Evolutionary conservation across 2,888 invertebrate species (phyloP), one percentile per base, ranked within the genome.

Genomic region (Netelia fuscicornis): DNA sequence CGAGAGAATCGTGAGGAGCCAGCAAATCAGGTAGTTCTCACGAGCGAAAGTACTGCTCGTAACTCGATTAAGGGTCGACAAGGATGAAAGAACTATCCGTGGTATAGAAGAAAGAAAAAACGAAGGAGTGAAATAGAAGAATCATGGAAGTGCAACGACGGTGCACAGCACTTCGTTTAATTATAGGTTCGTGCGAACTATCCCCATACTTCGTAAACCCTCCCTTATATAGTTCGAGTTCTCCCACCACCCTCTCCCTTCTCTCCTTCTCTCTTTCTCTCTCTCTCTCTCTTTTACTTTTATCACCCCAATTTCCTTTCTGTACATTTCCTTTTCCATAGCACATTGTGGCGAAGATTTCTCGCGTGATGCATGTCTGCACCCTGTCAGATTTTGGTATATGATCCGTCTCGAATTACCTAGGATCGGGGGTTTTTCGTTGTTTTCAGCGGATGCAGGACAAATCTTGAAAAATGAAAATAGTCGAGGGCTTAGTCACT

Each of bases 141-240:
- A 5, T 30, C 30, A 30, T 86, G 86, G 88, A 80, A 67, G 77
- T 86, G 88, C 86, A 85, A 90, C 89, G 86, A 64, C 87, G 88
- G 90, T 71, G 68, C 64, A 42, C 68, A 71, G 76, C 79, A 76
- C 82, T 85, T 67, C 70, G 79, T 91, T 92, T 91, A 91, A 92
- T 92, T 92, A 92, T 92, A 88, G 89, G 89, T 88, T 75, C 84
- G 86, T 77, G 85, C 30, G 30, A 84, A 83, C 68, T 65, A 54
- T 64, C 30, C 60, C 62, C 54, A 48, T 78, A 67, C 52, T 83
- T 72, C 78, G 44, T 44, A 37, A 42, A 25, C 60, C 68, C 77
- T 74, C 76, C 70, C 83, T 70, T 87, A 86, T 83, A 85, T 86
- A 87, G 0, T 17, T 17, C 17, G 17, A 17, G 17, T 17, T 17